A percentile compares a stretch with the other conserved stretches of the same genome.
Evolutionary conservation across 1,140 invertebrate genomes (phyloP).

Genomic region (Drosophila repletoides): DNA sequence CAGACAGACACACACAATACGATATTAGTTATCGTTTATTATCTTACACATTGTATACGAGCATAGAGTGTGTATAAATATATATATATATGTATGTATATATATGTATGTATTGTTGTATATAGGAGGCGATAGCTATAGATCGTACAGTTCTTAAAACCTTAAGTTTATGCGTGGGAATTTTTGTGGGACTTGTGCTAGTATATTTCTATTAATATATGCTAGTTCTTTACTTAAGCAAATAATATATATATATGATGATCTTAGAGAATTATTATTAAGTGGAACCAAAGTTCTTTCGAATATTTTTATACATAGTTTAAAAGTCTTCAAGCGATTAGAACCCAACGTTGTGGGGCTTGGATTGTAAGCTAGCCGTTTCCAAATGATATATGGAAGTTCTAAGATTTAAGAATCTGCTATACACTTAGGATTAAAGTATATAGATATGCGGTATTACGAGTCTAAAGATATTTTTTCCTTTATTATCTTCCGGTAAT

Average conservation of each 20-base stretch:
- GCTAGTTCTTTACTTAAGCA: constrained; percentile 21
- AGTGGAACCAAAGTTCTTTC: no score
- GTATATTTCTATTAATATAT: constrained; percentile 5
- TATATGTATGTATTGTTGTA: constrained; percentile 18
- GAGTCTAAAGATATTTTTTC: no score
- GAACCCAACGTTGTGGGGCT: no score
- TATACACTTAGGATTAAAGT: constrained; percentile 41
- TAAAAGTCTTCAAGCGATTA: no score
- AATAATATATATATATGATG: constrained; percentile 17
- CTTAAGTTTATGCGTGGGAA: constrained; percentile 23
- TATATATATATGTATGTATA: constrained; percentile 21
- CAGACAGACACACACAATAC: constrained; percentile 21
- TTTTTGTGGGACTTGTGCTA: constrained; percentile 25
- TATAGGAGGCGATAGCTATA: no score
- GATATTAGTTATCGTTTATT: constrained; percentile 55
- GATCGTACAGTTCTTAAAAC: constrained; percentile 7
- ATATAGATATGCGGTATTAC: constrained; percentile 12
- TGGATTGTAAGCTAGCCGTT: neutral
- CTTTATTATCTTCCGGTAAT: neutral
- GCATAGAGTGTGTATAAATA: constrained; percentile 52
- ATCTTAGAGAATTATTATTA: neutral
- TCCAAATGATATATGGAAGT: constrained; percentile 26
- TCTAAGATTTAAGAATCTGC: constrained; percentile 46
- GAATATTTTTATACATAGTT: no score
- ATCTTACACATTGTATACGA: constrained; percentile 77